These are phyloP conservation scores for Enteromius fasciolatus DNA, from an alignment of 2,797 vertebrate genomes.

Conservation along the genomic window DNA sequence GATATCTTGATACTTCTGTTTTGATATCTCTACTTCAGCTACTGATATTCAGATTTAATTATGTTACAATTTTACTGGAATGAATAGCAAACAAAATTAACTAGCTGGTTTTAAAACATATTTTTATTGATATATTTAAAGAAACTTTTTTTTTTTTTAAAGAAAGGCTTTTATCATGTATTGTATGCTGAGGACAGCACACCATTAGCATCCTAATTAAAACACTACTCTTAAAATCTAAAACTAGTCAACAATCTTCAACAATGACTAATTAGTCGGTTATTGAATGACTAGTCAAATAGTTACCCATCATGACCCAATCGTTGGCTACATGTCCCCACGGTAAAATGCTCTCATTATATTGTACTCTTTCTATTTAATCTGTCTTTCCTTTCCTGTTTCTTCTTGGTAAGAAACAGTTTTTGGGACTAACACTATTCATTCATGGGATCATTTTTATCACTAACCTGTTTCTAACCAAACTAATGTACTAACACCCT, in stretches of 20 bases:
- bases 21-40: neutral
- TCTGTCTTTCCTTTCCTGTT: constrained; percentile 76
- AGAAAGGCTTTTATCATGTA: neutral
- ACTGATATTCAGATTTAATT: neutral
- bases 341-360: constrained; percentile 7
- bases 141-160: neutral
- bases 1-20: neutral
- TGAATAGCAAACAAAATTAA: neutral
- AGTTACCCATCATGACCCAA: no score
- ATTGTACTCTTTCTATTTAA: constrained; percentile 34
- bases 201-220: neutral
- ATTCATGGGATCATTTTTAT: constrained; percentile 94
- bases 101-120: neutral
- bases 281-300: neutral
- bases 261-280: neutral
- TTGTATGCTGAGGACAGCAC: neutral
- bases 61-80: neutral
- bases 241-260: neutral
- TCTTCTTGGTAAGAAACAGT: constrained; percentile 82
- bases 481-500: constrained; percentile 99
- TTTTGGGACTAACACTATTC: constrained; percentile 90
- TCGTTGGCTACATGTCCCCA: neutral
- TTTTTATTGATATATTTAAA: neutral
- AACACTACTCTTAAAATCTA: neutral
- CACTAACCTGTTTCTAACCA: constrained; percentile 88